These are phyloP conservation scores for Lophura nycthemera DNA, from an alignment of 2,113 vertebrate species.

Conservation along the genomic window DNA sequence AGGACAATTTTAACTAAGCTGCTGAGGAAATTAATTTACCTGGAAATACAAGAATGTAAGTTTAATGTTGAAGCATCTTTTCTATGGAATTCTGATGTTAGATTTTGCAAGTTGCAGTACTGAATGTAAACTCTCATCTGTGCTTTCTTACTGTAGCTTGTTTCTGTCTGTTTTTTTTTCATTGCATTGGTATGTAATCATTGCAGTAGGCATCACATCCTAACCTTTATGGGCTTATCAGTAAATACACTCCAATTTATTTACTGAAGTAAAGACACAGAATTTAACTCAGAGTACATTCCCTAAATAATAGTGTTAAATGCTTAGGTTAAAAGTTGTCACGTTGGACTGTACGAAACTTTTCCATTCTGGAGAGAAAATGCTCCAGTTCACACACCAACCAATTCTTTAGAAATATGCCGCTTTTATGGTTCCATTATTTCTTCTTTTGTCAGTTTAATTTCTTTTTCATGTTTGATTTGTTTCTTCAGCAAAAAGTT, in stretches of 20 bases:
- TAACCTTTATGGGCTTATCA: not conserved
- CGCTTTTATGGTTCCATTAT: not conserved
- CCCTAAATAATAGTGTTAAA: not conserved
- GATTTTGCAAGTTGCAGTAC: not conserved
- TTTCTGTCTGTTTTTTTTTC: not conserved
- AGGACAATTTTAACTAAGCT: not conserved
- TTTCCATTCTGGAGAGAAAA: conserved; percentile 17
- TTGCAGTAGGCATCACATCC: not conserved
- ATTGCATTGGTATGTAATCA: not conserved
- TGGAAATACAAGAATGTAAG: not conserved
- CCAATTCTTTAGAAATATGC: not conserved
- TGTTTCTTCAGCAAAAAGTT: not conserved
- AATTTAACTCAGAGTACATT: not conserved
- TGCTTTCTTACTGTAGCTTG: not conserved
- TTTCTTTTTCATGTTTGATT: conserved; percentile 28
- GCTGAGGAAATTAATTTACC: not conserved
- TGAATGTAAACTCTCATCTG: not conserved
- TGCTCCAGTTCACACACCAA: not conserved
- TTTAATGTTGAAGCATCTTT: not conserved
- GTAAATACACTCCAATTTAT: not conserved
- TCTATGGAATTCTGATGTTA: not conserved
- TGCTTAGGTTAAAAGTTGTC: not conserved
- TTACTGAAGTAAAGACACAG: not conserved
- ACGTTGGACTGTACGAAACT: not conserved
- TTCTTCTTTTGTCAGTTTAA: not conserved